Base-by-base conservation (phyloP, 2,888 invertebrate species). In the Amphipoea oculea region DNA sequence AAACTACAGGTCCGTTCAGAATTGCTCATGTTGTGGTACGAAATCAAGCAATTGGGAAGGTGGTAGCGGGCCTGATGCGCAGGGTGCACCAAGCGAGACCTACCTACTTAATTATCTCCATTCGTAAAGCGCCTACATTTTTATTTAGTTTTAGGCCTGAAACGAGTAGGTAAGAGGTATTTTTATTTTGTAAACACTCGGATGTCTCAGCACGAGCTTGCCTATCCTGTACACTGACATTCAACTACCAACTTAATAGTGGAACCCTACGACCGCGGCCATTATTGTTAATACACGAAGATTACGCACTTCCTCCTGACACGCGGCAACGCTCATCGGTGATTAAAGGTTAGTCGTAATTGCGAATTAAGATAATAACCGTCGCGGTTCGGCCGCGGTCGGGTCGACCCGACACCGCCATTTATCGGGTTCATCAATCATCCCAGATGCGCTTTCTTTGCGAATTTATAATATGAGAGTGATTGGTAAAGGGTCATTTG, bases 291-390 rank as follows among this genome's bases (percentile, higher is more conserved):
- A 69, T 63, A 73, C 9, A 60, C 2, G 42, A 81, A 69, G 80
- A 73, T 76, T 45, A 62, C 63, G 60, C 60, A 62, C 54, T 84
- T 75, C 78, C 73, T 75, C 65, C 17, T 62, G 54, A 78, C 78
- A 82, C 79, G 83, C 60, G 70, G 86, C 68, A 63, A 81, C 82
- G 78, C 85, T 82, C 85, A 87, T 91, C 88, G 81, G 88, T 92
- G 90, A 93, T 92, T 89, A 92, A 93, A 90, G 92, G 93, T 90
- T 91, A 89, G 78, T 62, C 63, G 88, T 93, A 92, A 92, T 93
- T 92, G 92, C 86, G 78, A 91, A 92, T 92, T 92, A 91, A 91
- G 88, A 86, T 92, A 88, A 91, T 90, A 91, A 89, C 90, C 73
- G 75, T 76, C n/a, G 45, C 91, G 88, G 89, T 86, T 77, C 81